phyloP scores from a whole-genome alignment of 2,888 invertebrate species.

The Linhomoeus sp. region DNA sequence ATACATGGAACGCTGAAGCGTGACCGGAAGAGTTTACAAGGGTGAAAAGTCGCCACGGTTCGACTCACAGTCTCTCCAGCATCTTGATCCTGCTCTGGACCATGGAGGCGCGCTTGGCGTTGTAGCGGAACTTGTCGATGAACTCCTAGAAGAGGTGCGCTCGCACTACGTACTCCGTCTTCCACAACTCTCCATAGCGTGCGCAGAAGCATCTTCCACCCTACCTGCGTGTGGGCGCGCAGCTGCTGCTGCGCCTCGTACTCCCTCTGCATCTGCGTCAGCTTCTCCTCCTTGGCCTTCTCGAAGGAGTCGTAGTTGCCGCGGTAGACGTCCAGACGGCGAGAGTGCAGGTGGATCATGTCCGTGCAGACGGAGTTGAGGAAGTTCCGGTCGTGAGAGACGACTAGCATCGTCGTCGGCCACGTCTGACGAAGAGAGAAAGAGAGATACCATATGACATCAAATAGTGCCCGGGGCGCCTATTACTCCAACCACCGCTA shows the following conservation, averaged over 20 bases:
- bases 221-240: constrained; percentile 83
- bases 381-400: constrained; percentile 94
- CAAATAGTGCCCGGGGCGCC: no score
- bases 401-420: constrained; percentile 84
- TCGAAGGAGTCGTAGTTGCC: constrained; percentile 94
- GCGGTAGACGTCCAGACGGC: constrained; percentile 65
- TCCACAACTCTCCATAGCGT: no score
- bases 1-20: no score
- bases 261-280: constrained; percentile 82
- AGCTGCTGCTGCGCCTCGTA: constrained; percentile 92
- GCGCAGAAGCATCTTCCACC: no score
- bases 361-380: constrained; percentile 90
- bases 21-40: no score
- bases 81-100: constrained; percentile 97
- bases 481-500: no score
- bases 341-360: constrained; percentile 72
- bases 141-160: no score
- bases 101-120: constrained; percentile 89
- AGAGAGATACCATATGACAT: no score
- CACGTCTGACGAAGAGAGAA: constrained; percentile 50
- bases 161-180: no score
- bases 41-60: no score
- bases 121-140: constrained; percentile 84
- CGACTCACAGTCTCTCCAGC: constrained; percentile 79
- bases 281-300: constrained; percentile 75